These are phyloP conservation scores for Mastomys natalensis DNA, from an alignment of 2,113 vertebrate species.

Conservation along the genomic window DNA sequence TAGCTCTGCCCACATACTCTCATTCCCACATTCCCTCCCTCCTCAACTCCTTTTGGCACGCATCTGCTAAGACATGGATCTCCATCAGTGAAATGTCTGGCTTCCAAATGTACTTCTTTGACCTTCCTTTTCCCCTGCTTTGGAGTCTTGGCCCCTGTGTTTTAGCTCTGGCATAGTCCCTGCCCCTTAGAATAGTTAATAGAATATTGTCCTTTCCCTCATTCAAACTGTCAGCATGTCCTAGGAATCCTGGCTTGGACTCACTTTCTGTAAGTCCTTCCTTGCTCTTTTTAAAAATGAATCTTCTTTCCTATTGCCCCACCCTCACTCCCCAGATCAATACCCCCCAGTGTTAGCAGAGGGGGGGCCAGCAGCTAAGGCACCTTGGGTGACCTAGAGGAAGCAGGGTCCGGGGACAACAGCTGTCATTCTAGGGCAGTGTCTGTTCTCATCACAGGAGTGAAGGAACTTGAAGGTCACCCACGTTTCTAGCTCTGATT, in stretches of 20 bases:
- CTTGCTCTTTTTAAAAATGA: background rate
- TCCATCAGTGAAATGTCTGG: background rate
- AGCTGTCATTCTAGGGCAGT: conserved; percentile 39
- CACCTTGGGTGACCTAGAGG: background rate
- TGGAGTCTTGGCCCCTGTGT: conserved; percentile 5
- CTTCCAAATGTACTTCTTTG: background rate
- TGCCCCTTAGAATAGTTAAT: conserved; percentile 55
- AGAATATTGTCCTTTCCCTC: conserved; percentile 61
- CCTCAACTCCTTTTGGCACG: background rate
- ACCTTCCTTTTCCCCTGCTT: background rate
- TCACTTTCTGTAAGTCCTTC: conserved; percentile 6
- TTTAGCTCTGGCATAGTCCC: conserved; percentile 38
- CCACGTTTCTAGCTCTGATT: conserved; percentile 63
- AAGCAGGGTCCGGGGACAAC: background rate
- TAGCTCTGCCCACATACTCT: background rate
- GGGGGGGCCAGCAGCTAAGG: background rate
- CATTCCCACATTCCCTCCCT: background rate
- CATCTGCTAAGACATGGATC: background rate
- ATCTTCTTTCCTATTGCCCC: background rate
- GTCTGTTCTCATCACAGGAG: conserved; percentile 45
- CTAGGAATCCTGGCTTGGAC: conserved; percentile 39
- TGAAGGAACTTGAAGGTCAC: conserved; percentile 63
- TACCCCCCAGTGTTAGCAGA: too few species aligned
- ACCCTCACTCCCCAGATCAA: background rate
- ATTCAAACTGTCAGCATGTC: conserved; percentile 62